phyloP scores from a whole-genome alignment of 2,888 invertebrate species.

The Platerodrilus igneus region DNA sequence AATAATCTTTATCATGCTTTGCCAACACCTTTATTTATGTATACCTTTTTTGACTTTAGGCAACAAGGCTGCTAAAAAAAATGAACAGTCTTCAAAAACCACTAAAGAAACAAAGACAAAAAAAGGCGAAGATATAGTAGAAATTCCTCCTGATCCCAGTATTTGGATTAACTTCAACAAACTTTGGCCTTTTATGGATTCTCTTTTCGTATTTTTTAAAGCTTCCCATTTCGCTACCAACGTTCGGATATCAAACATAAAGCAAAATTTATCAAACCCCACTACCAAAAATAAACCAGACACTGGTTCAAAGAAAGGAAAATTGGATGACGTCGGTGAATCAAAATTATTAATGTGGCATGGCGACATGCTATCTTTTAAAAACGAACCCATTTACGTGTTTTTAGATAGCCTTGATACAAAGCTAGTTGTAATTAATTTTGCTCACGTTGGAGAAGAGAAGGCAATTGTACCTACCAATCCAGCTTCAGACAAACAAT shows the following conservation, averaged over 20 bases:
- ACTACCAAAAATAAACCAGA: too few species aligned
- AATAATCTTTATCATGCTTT: too few species aligned
- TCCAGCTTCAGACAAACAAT: conserved; percentile 11
- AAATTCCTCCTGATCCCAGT: conserved; percentile 32
- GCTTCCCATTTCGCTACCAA: conserved; percentile 35
- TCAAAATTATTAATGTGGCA: conserved; percentile 30
- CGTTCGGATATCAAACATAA: conserved; percentile 32
- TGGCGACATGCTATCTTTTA: conserved; percentile 20
- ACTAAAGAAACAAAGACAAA: conserved; percentile 10
- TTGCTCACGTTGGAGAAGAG: conserved; percentile 34
- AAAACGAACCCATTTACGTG: conserved; percentile 40
- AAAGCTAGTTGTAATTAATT: conserved; percentile 37
- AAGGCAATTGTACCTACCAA: too few species aligned
- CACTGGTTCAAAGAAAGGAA: conserved; percentile 15
- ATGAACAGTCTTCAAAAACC: too few species aligned
- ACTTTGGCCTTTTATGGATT: conserved; percentile 29
- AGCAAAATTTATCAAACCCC: too few species aligned
- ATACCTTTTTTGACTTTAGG: too few species aligned
- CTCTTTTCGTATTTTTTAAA: conserved; percentile 38
- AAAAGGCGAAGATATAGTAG: conserved; percentile 9
- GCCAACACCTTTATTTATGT: too few species aligned
- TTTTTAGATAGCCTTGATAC: conserved; percentile 38
- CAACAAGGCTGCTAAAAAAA: too few species aligned
- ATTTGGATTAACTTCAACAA: conserved; percentile 40
- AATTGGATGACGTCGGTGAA: conserved; percentile 7